A percentile compares a stretch with the other conserved stretches of the same genome.
phyloP scores from a whole-genome alignment of 35 echinoderm and acorn worm species.

The Eucidaris tribuloides region DNA sequence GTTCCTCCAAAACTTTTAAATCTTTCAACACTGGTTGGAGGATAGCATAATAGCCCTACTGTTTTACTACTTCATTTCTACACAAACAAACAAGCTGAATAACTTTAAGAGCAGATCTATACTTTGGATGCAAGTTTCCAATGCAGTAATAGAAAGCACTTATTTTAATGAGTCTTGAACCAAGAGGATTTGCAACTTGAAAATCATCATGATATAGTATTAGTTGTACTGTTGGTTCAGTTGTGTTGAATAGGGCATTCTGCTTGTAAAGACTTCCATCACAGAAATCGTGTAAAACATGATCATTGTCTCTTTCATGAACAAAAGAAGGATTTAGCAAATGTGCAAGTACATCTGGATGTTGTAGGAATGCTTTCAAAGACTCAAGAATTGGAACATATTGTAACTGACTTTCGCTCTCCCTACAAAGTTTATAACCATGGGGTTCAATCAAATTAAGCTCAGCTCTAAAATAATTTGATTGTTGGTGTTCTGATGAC shows the following conservation, averaged over 20 bases:
- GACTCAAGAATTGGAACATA: not conserved
- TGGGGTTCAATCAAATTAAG: not conserved
- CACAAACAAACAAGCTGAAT: constrained; percentile 55
- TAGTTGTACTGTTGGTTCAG: constrained; percentile 2
- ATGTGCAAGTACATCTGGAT: not conserved
- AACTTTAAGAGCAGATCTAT: constrained; percentile 17
- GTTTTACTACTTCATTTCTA: constrained; percentile 22
- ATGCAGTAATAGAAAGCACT: constrained; percentile 48
- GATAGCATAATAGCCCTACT: constrained; percentile 36
- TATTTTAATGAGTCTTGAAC: constrained; percentile 29
- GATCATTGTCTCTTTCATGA: not conserved
- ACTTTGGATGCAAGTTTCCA: constrained; percentile 38
- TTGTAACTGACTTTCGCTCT: not conserved
- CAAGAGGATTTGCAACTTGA: constrained; percentile 38
- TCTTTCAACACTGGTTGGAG: constrained; percentile 42
- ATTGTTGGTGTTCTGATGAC: not conserved
- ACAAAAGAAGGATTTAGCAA: not conserved
- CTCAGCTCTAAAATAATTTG: not conserved
- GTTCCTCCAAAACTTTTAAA: constrained; percentile 32
- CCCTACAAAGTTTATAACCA: not conserved
- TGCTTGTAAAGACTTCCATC: constrained; percentile 17
- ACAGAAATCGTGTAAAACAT: constrained; percentile 21
- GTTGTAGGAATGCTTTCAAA: not conserved
- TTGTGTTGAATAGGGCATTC: not conserved
- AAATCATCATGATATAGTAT: constrained; percentile 54